Percentiles rank a stretch among this genome's conserved stretches.
phyloP scores from a whole-genome alignment of 2,113 vertebrate genomes.

The Pandion haliaetus region DNA sequence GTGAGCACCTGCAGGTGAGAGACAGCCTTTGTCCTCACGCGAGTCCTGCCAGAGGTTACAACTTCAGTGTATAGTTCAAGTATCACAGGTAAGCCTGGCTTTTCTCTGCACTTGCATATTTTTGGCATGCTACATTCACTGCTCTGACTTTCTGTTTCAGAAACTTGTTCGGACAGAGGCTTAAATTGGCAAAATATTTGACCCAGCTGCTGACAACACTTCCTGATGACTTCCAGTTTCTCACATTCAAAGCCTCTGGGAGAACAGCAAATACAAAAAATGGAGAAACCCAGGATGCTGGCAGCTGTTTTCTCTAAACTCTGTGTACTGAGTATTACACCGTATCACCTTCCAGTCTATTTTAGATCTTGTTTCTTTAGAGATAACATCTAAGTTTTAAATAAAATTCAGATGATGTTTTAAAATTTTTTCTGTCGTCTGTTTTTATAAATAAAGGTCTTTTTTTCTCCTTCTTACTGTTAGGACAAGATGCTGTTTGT shows the following conservation, averaged over 20 bases:
- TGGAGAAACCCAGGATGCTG: not conserved
- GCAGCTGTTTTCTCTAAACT: not conserved
- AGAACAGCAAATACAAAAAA: not conserved
- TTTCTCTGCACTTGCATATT: fast-evolving
- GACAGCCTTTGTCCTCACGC: not conserved
- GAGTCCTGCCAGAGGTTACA: not conserved
- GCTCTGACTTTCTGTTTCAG: not conserved
- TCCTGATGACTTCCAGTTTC: not conserved
- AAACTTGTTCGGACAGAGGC: not conserved
- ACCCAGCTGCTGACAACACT: not conserved
- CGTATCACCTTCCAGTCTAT: not conserved
- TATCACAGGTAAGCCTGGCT: fast-evolving
- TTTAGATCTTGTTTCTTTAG: not conserved
- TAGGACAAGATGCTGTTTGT: not conserved
- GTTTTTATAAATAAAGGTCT: not conserved
- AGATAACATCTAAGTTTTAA: not conserved
- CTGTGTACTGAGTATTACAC: not conserved
- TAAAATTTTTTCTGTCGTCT: not conserved
- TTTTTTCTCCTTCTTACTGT: no score
- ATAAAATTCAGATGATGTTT: not conserved
- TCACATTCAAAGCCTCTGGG: no score
- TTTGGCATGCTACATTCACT: not conserved
- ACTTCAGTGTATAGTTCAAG: fast-evolving
- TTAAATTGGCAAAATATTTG: not conserved
- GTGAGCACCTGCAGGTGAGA: not conserved